Percentiles rank a stretch among this genome's conserved stretches.
phyloP scores from a whole-genome alignment of 2,113 vertebrate genomes.

The Rhynchopsitta pachyrhyncha region DNA sequence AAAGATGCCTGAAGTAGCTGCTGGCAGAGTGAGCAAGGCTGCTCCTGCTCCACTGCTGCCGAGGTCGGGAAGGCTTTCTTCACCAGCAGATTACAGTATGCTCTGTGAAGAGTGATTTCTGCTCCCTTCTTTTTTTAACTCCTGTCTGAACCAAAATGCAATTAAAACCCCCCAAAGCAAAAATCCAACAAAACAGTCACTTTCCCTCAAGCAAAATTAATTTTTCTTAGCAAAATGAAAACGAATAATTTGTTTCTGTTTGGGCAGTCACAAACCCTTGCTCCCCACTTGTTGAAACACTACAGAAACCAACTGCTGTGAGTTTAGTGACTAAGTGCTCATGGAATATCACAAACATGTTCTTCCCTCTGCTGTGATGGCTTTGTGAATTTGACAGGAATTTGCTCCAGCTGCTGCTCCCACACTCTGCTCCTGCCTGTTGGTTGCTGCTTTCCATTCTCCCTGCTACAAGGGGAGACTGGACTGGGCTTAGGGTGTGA shows the following conservation, averaged over 20 bases:
- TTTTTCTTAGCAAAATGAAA: background rate
- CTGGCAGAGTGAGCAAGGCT: background rate
- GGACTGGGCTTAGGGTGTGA: background rate
- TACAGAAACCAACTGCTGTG: background rate
- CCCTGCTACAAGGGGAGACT: background rate
- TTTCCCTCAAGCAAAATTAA: background rate
- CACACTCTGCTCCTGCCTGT: background rate
- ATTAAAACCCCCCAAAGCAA: background rate
- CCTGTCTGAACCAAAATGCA: background rate
- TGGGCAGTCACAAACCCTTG: background rate
- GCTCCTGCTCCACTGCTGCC: rapidly evolving
- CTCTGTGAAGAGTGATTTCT: background rate
- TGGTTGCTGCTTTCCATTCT: background rate
- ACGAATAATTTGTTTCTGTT: background rate
- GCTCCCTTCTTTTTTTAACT: background rate
- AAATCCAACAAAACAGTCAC: background rate
- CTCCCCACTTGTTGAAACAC: background rate
- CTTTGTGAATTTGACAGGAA: background rate
- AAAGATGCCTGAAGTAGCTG: background rate
- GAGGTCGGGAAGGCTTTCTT: background rate
- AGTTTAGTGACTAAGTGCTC: background rate
- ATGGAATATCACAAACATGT: background rate
- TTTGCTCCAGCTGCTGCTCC: background rate
- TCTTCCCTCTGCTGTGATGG: background rate
- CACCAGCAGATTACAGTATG: background rate